phyloP scores from a whole-genome alignment of 2,113 vertebrate genomes.

The Ptychochromis oligacanthus region DNA sequence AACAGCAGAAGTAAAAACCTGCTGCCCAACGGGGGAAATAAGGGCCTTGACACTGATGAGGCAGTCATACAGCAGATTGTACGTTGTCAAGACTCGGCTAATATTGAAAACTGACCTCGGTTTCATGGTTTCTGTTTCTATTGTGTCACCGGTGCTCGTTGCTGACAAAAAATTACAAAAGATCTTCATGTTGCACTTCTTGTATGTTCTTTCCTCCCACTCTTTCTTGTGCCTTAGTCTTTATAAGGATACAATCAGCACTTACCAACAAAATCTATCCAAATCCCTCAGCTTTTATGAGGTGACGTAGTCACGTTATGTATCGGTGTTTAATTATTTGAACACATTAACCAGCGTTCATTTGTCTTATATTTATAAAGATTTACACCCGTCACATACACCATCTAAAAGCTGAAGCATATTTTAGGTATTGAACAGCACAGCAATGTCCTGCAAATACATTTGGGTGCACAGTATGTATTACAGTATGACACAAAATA shows the following conservation, averaged over 20 bases:
- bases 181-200: not conserved
- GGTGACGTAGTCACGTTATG: no score
- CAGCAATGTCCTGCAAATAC: not conserved
- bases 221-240: accelerated
- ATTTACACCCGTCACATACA: no score
- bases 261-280: not conserved
- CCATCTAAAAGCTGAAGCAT: not conserved
- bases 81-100: not conserved
- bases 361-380: not conserved
- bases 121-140: not conserved
- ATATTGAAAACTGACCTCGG: not conserved
- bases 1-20: no score
- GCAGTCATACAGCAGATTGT: not conserved
- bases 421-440: not conserved
- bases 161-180: not conserved
- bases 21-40: no score
- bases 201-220: not conserved
- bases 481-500: not conserved
- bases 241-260: no score
- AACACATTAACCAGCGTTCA: no score
- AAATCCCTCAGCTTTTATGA: not conserved
- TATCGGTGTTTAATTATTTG: not conserved
- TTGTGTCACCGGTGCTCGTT: not conserved
- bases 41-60: no score
- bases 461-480: not conserved